Conservation (phyloP, 2,113 vertebrate genomes). For the Columba livia region DNA sequence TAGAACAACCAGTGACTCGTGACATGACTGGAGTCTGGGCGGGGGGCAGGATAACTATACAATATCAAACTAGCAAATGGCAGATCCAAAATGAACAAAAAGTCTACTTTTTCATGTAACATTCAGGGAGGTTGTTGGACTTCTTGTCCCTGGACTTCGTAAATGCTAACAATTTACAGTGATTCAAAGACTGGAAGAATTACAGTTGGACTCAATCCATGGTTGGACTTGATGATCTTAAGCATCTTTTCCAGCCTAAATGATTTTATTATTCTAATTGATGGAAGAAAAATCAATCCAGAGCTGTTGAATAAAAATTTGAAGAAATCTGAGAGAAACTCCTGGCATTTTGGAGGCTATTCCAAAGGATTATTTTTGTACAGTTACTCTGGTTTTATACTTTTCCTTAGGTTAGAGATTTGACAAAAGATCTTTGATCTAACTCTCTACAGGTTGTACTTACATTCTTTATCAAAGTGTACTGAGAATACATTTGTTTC, state of each 20-base stretch:
- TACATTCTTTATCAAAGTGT: neutral
- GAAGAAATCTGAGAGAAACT: neutral
- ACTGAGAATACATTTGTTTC: neutral
- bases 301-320: neutral
- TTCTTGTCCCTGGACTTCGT: neutral
- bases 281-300: neutral
- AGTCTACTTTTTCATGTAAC: fast-evolving
- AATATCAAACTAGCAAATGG: too few relatives aligned
- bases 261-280: neutral
- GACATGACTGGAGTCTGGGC: neutral
- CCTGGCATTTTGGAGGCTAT: neutral
- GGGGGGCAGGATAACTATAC: neutral
- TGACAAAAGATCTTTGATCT: neutral
- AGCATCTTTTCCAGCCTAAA: too few relatives aligned
- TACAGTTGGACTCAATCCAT: too few relatives aligned
- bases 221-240: neutral
- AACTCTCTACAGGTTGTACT: neutral
- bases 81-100: neutral
- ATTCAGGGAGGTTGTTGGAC: neutral
- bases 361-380: neutral
- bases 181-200: neutral
- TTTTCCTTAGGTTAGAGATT: neutral
- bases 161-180: neutral
- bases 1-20: neutral
- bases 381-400: neutral